Evolutionary conservation across 2,113 vertebrate genomes (phyloP), one percentile per base, ranked within the genome.

Genomic region (Tetrao urogallus): DNA sequence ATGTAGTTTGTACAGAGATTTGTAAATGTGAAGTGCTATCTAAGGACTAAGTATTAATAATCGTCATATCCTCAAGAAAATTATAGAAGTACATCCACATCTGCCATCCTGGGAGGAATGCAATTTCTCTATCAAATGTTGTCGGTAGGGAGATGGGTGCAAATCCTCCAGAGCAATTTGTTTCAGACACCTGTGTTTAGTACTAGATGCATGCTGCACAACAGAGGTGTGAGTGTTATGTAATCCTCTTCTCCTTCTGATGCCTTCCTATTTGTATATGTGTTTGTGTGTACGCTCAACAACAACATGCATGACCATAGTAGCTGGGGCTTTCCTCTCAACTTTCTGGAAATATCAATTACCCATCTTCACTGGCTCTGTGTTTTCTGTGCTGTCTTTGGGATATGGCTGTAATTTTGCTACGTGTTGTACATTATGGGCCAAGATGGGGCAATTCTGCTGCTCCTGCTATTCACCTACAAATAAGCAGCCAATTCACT

Each of bases 21-120:
- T 93, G 64, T 94, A 90, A 93, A 88, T 45, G 47, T 92, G 86
- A 94, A 88, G 15, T 84, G n/a, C 34, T n/a, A 60, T 60, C 75
- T 48, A 45, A 94, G 70, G 60, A 63, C 67, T 52, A 45, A 70
- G 63, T 43, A 84, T 69, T 69, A 89, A 86, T 90, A 81, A 82
- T 70, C 79, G 48, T 71, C 66, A 89, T 27, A 67, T 47, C 43
- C 40, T 52, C 82, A n/a, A 40, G 27, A 74, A 90, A 94, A 84
- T 69, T 77, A n/a, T 10, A 38, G 47, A 61, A 69, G 14, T 81
- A 20, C 14, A 30, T 81, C n/a, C 32, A 18, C 71, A 69, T 7
- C 16, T 48, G 24, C 27, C 56, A 40, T 83, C 30, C 19, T 54
- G 48, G 65, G 6, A 50, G 4, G 27, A 74, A 71, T 47, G 11